phyloP scores from a whole-genome alignment of 2,888 invertebrate genomes.

The Notodonta ziczac region DNA sequence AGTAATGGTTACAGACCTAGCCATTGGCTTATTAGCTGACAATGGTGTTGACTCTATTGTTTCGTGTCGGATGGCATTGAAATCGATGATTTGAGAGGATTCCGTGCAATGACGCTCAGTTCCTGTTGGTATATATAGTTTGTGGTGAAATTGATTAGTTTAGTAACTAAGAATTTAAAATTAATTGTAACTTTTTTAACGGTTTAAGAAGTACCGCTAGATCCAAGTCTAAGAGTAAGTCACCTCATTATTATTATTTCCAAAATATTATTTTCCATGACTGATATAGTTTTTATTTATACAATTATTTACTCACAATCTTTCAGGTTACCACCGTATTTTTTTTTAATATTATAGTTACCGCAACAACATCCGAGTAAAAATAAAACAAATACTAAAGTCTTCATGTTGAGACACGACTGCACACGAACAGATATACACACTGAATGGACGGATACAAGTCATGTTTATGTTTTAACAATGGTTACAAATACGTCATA shows the following conservation, averaged over 20 bases:
- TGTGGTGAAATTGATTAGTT: background rate
- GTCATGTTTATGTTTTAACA: constrained; percentile 29
- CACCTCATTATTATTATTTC: no score
- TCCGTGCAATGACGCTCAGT: background rate
- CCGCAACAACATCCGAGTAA: constrained; percentile 12
- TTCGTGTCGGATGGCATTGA: background rate
- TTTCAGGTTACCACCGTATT: background rate
- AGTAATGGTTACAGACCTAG: constrained; percentile 15
- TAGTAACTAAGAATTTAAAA: background rate
- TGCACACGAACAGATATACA: constrained; percentile 10
- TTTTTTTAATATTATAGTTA: no score
- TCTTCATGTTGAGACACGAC: constrained; percentile 20
- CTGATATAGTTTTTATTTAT: no score
- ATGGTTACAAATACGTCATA: background rate
- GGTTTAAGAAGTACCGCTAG: no score
- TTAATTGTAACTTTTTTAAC: no score
- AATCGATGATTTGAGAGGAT: background rate
- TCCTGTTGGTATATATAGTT: background rate
- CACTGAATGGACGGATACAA: constrained; percentile 24
- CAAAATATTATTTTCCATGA: no score
- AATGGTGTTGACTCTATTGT: background rate
- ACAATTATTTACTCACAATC: background rate
- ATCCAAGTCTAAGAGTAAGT: no score
- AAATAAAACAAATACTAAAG: constrained; percentile 10
- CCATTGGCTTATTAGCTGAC: background rate